Conservation (phyloP, 2,797 vertebrate genomes). For the Ctenochaetus hawaiiensis region DNA sequence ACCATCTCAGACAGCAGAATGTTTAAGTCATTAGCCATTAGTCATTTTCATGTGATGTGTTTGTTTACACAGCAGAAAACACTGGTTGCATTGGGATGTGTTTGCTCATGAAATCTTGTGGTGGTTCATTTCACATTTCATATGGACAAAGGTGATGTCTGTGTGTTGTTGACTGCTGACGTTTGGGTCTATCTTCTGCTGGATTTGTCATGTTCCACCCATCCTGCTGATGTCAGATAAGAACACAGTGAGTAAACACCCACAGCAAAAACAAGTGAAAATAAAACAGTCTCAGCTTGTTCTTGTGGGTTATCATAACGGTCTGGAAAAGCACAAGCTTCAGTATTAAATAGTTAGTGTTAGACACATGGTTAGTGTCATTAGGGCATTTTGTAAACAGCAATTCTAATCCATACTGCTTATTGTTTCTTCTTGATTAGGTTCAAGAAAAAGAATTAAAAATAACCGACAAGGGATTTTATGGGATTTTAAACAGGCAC, state of each 20-base stretch:
- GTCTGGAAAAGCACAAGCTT: too few relatives aligned
- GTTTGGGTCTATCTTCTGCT: not conserved
- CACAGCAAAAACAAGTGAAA: too few relatives aligned
- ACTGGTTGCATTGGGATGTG: constrained; percentile 2
- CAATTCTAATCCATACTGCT: not conserved
- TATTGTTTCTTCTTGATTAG: not conserved
- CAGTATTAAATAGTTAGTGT: too few relatives aligned
- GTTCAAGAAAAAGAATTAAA: not conserved
- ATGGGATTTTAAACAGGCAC: too few relatives aligned
- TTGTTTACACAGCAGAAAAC: constrained; percentile 20
- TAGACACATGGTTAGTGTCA: too few relatives aligned
- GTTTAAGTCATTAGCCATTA: not conserved
- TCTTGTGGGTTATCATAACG: too few relatives aligned
- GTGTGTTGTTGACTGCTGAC: constrained; percentile 17
- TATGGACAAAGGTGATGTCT: constrained; percentile 14
- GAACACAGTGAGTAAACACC: too few relatives aligned
- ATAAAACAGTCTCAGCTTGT: too few relatives aligned
- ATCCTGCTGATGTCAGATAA: too few relatives aligned
- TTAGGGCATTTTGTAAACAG: not conserved
- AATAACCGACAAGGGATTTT: not conserved
- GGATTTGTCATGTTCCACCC: not conserved
- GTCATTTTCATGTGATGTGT: constrained; percentile 36
- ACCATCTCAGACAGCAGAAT: constrained; percentile 21
- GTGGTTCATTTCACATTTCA: constrained; percentile 19
- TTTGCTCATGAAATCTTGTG: constrained; percentile 22